Base-by-base conservation (phyloP, 2,888 invertebrate species). In the Ormyrus thymus region DNA sequence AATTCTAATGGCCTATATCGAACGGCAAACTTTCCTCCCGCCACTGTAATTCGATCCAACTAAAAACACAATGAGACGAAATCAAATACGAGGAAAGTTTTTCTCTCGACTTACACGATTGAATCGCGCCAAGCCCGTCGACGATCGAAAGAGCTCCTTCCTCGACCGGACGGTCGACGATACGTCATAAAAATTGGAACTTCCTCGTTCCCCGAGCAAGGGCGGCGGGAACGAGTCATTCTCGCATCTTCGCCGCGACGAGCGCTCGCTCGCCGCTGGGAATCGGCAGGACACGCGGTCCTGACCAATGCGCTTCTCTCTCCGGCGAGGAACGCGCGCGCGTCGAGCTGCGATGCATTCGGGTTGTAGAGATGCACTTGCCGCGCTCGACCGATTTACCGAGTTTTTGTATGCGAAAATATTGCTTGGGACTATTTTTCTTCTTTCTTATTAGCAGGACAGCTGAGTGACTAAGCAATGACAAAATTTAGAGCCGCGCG, bases 131-230 rank as follows among this genome's bases (percentile, higher is more conserved):
- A 7, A 50, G 11, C 13, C 11, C 50, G 43, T 29, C 9, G 1
- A 11, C 10, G 13, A 55, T 1, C 9, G 29, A 50, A 43, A 3
- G 6, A 48, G 62, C 62, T 29, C 5, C 6, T 9, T 11, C 15
- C 7, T 61, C 48, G 7, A 46, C 8, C 4, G 4, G 43, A 29
- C 13, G 13, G 46, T 53, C 15, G 29, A 29, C 0, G 29, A 29
- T 29, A 29, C 48, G 10, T n/a, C 15, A 53, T 61, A 76, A 69
- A 76, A 76, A 61, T 61, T 43, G n/a, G 48, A 76, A 70, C 15
- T 64, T 46, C 29, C 29, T 29, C 29, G 29, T 29, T 72, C 15
- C n/a, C 48, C 70, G 53, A 15, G 4, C 45, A 75, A 66, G 53
- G 62, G 55, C 46, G 46, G 66, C 58, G 45, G 56, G 29, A 29